Conservation (phyloP, 2,113 vertebrate species). For the Rynchops niger region DNA sequence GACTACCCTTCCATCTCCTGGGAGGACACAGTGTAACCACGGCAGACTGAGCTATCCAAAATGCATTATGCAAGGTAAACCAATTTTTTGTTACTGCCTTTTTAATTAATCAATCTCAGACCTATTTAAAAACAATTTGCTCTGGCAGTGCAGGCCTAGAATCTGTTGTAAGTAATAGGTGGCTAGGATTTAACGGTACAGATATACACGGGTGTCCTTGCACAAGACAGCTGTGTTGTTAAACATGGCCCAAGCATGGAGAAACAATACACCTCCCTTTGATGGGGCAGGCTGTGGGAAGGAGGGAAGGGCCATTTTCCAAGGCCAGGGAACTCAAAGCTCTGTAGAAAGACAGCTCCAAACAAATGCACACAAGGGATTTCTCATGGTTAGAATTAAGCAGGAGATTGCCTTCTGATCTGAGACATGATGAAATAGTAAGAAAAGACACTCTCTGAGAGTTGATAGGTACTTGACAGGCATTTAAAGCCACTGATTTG, state of each 20-base stretch:
- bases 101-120: not conserved
- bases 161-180: not conserved
- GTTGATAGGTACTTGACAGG: not conserved
- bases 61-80: constrained; percentile 73
- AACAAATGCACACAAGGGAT: not conserved
- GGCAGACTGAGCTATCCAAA: constrained; percentile 72
- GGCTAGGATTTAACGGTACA: not conserved
- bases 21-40: constrained; percentile 64
- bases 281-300: not conserved
- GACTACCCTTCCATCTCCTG: not conserved
- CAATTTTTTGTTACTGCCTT: not conserved
- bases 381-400: not conserved
- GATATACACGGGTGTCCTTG: not conserved
- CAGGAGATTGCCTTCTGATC: not conserved
- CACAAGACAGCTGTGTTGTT: not conserved
- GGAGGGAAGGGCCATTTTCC: not conserved
- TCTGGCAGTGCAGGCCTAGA: not conserved
- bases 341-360: not conserved
- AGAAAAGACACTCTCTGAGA: not conserved
- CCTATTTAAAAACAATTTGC: not conserved
- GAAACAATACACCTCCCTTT: not conserved
- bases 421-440: not conserved
- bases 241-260: not conserved
- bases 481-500: not conserved
- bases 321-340: not conserved